These are phyloP conservation scores for Solenopsis fugax DNA, from an alignment of 1,140 invertebrate species.

Conservation along the genomic window DNA sequence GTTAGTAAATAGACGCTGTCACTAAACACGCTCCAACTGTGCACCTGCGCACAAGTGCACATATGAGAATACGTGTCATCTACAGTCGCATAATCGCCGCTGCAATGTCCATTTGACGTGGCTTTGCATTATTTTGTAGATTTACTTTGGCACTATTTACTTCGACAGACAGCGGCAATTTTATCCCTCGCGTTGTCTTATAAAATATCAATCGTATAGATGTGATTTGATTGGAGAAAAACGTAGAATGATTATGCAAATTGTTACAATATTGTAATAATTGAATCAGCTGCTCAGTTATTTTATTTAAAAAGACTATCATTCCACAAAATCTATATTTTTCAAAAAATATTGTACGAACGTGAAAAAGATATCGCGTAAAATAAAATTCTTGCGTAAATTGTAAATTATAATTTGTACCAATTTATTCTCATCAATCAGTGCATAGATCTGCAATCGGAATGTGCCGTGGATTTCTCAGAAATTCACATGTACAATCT, in stretches of 20 bases:
- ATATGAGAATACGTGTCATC: constrained; percentile 36
- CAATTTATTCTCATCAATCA: constrained; percentile 32
- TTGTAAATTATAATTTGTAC: background rate
- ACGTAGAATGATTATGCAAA: background rate
- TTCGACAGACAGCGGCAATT: background rate
- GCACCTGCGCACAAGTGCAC: constrained; percentile 51
- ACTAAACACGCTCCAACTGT: constrained; percentile 58
- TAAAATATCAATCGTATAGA: background rate
- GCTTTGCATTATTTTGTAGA: constrained; percentile 2
- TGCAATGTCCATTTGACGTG: constrained; percentile 7
- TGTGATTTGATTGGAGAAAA: background rate
- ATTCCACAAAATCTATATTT: background rate
- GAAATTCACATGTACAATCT: constrained; percentile 9
- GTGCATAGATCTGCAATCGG: background rate
- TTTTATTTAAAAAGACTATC: background rate
- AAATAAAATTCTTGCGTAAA: background rate
- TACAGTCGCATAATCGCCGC: constrained; percentile 31
- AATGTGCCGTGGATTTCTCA: background rate
- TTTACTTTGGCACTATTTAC: constrained; percentile 3
- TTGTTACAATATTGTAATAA: background rate
- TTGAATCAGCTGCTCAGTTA: background rate
- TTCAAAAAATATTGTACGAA: background rate
- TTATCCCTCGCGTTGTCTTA: background rate
- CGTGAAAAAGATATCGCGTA: background rate
- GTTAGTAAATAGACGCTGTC: constrained; percentile 63